phyloP scores from a whole-genome alignment of 1,140 invertebrate species.

The Musca domestica region DNA sequence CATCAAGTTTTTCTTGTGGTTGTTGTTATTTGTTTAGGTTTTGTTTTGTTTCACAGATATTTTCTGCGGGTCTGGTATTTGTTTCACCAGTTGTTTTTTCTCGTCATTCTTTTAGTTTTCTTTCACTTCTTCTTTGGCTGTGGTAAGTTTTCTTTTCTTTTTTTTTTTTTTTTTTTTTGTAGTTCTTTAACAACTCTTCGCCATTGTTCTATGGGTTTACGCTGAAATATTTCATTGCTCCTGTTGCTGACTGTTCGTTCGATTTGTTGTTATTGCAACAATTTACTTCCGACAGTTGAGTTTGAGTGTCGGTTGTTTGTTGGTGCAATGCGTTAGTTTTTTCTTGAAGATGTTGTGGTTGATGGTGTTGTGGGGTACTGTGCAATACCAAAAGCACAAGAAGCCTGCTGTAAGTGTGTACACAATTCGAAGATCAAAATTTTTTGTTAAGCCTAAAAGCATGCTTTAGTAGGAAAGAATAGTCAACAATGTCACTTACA shows the following conservation, averaged over 20 bases:
- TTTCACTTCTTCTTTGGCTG: neutral
- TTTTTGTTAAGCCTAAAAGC: constrained; percentile 7
- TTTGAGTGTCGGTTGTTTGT: neutral
- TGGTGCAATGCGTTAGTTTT: constrained; percentile 1
- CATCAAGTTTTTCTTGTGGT: constrained; percentile 16
- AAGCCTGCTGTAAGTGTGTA: neutral
- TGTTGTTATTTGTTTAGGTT: neutral
- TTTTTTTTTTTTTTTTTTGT: neutral
- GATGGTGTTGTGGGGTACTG: neutral
- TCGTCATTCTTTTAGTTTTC: neutral
- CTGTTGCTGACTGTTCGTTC: too few species aligned
- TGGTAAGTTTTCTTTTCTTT: neutral
- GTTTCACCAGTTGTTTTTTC: too few species aligned
- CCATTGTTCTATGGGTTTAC: too few species aligned
- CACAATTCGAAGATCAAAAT: neutral
- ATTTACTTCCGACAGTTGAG: constrained; percentile 10
- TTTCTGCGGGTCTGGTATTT: too few species aligned
- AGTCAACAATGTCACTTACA: neutral
- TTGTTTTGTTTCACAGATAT: neutral
- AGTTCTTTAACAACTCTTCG: neutral
- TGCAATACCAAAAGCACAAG: neutral
- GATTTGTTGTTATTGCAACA: neutral
- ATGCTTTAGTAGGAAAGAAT: neutral
- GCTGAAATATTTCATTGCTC: too few species aligned
- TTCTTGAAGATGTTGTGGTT: constrained; percentile 3